Evolutionary conservation across 2,113 vertebrate species (phyloP), one percentile per base, ranked within the genome.

Genomic region (Hyaena hyaena): DNA sequence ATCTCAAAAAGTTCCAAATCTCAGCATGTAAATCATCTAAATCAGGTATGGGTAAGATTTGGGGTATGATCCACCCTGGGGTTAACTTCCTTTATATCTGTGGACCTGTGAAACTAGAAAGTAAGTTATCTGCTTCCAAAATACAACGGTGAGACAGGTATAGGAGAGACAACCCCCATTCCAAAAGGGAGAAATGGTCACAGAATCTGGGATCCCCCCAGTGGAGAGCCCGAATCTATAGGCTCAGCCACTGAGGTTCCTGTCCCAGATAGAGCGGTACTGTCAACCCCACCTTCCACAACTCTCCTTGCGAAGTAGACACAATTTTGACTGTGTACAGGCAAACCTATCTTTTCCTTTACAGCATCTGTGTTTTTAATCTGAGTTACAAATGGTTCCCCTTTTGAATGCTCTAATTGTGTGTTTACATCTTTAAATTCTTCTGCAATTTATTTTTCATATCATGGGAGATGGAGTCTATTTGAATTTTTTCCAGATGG

Each of bases 401-500:
- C 50, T 61, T 77, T 88, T 17, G 80, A 55, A 7, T 48, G 68
- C 33, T 68, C 85, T 85, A 89, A 68, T 82, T 92, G 95, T 87
- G 66, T 19, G 69, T 93, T 43, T 93, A 17, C 9, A 33, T 89
- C 58, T 89, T 71, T 83, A 65, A 53, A n/a, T 65, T 65, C 28
- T 88, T 95, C 73, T 96, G n/a, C 95, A 90, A 85, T 61, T 50
- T 66, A 77, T 91, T 80, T 90, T 88, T 88, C 92, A 74, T 88
- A 92, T 65, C 39, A 92, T 88, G 79, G 7, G 88, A 84, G 14
- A 58, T 16, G 10, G 53, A 82, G 50, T 88, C 35, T 10, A 83
- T 90, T 93, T 93, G 43, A 33, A 63, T 87, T 65, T 93, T n/a
- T 63, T 45, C n/a, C 10, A 90, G 10, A 58, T 48, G 24, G n/a